These are phyloP conservation scores for Geophilus truncorum DNA, from an alignment of 2,888 invertebrate species.

Conservation along the genomic window DNA sequence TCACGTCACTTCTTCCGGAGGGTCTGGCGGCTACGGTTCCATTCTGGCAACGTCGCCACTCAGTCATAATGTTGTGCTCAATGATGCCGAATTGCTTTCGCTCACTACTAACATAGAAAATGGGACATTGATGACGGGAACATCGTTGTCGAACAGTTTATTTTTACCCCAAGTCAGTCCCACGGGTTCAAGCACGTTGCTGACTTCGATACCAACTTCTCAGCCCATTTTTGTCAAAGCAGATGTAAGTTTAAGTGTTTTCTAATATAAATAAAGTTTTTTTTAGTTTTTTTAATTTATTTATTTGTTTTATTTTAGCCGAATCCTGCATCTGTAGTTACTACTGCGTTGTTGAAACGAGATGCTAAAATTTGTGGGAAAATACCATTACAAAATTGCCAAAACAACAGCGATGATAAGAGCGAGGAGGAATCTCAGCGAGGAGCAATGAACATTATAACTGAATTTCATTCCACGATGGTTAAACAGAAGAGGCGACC, in stretches of 20 bases:
- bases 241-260: not conserved
- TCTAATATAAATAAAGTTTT: not conserved
- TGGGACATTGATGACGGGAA: slow-evolving; percentile 31
- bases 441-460: slow-evolving; percentile 35
- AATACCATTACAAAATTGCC: not conserved
- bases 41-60: slow-evolving; percentile 34
- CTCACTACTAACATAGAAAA: slow-evolving; percentile 36
- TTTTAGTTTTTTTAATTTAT: too few species aligned
- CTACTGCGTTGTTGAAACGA: not conserved
- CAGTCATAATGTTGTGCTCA: slow-evolving; percentile 38
- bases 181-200: slow-evolving; percentile 12
- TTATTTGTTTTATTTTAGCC: slow-evolving; percentile 16
- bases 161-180: slow-evolving; percentile 37
- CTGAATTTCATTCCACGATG: slow-evolving; percentile 38
- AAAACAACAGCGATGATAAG: not conserved
- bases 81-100: slow-evolving; percentile 41
- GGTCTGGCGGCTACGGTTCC: slow-evolving; percentile 35
- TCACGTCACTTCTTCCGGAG: not conserved
- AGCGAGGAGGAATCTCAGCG: not conserved
- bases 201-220: not conserved
- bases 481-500: slow-evolving; percentile 36
- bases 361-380: not conserved
- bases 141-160: slow-evolving; percentile 37
- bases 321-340: not conserved
- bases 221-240: slow-evolving; percentile 23